Base-by-base conservation (phyloP, 2,797 vertebrate genomes). In the Halcyon leucocephala region DNA sequence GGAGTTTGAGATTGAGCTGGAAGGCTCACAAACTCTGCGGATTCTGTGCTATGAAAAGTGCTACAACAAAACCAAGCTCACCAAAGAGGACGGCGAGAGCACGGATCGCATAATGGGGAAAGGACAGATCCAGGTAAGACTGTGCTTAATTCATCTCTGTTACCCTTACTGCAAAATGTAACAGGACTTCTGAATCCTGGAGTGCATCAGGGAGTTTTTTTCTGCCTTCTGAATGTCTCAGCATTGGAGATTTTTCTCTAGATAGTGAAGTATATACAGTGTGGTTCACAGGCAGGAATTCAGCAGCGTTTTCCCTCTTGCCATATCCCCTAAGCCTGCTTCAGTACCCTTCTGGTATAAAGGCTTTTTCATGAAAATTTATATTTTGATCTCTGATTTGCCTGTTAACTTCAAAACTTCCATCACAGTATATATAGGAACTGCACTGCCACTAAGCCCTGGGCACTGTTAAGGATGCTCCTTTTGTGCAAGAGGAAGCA, bases 1-100 rank as follows among this genome's bases (percentile, higher is more conserved):
- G 99, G 99, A 99, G 97, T 99, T 99, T 93, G 99, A 99, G 97
- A 99, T 99, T 6, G 99, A 99, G 95, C 98, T 99, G 95, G 99
- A 99, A 95, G 99, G 99, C 83, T 99, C 99, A 7, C 99, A 99
- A 69, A 99, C 99, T 4, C 90, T 99, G 94, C 97, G 99, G 94
- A 98, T 99, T 88, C 97, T 99, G 90, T 99, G 99, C 96, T 99
- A 99, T 4, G 99, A 99, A 71, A 99, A 99, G 94, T 98, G 98
- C 95, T 99, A 98, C 98, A 98, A 97, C 97, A 99, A 98, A 96
- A 98, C 83, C 77, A 99, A 98, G 95, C 97, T 98, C 74, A 89
- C 97, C 97, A 99, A 98, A 98, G 99, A 99, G 71, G 99, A 99
- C 0, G 98, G 98, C 29, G 99, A 99, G 96, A 98, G 97, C 82